Conservation (phyloP, 37 sponge, comb jelly and placozoan species). For the Axinella damicornis region DNA sequence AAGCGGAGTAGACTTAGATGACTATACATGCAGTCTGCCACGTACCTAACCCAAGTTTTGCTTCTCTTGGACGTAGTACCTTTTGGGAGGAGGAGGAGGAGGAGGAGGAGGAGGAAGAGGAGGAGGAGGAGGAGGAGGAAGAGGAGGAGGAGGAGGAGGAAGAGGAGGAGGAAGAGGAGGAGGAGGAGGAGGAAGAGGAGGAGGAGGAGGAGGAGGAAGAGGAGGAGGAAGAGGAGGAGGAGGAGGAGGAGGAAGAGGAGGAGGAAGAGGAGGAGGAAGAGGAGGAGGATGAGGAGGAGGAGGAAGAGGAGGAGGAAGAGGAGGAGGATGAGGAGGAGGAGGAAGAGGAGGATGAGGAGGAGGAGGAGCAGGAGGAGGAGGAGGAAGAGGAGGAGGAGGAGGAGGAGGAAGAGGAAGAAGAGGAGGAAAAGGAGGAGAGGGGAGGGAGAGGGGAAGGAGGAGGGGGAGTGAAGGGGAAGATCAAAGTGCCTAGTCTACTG, state of each 20-base stretch:
- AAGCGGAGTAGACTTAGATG: too few relatives aligned
- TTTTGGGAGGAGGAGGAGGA: not conserved
- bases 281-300: not conserved
- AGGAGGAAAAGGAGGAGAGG: not conserved
- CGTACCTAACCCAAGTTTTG: conserved; percentile 93
- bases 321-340: not conserved
- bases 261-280: not conserved
- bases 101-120: not conserved
- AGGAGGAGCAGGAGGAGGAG: too few relatives aligned
- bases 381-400: not conserved
- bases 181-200: not conserved
- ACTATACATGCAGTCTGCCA: not conserved
- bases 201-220: not conserved
- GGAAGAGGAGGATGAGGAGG: not conserved
- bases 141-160: not conserved
- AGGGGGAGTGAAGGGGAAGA: too few relatives aligned
- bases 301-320: not conserved
- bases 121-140: not conserved
- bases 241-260: not conserved
- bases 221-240: not conserved
- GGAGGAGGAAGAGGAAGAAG: not conserved
- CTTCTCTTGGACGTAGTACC: conserved; percentile 87
- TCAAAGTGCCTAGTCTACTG: too few relatives aligned
- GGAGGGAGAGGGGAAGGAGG: not conserved
- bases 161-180: not conserved